Percentiles rank a stretch among this genome's conserved stretches.
Evolutionary conservation across 1,140 invertebrate genomes (phyloP).

Genomic region (Scaptomyza graminum): DNA sequence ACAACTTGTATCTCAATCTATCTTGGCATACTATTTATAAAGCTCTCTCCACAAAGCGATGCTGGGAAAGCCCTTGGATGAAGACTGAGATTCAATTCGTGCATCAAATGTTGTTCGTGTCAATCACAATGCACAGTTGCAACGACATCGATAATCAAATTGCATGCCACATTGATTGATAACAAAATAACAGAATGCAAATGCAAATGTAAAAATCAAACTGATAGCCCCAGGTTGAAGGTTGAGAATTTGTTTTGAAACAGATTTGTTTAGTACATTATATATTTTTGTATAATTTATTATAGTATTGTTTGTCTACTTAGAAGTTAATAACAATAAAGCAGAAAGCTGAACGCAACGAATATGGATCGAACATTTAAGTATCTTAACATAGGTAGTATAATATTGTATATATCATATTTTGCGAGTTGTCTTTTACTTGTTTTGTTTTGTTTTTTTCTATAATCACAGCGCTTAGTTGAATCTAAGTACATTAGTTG

Average conservation of each 20-base stretch:
- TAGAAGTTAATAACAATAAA: constrained; percentile 59
- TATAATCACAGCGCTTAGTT: constrained; percentile 74
- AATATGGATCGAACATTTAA: constrained; percentile 2
- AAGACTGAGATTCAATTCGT: constrained; percentile 35
- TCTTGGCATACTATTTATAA: constrained; percentile 43
- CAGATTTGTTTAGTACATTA: constrained; percentile 13
- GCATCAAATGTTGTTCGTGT: constrained; percentile 45
- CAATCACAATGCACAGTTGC: constrained; percentile 50
- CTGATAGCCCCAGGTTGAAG: constrained; percentile 16
- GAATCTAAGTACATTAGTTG: constrained; percentile 42
- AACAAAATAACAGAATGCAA: constrained; percentile 32
- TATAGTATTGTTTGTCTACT: constrained; percentile 57
- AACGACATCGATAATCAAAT: constrained; percentile 51
- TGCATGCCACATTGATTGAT: constrained; percentile 59
- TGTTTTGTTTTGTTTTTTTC: constrained; percentile 36
- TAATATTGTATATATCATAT: constrained; percentile 12
- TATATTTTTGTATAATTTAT: constrained; percentile 63
- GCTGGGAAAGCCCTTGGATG: constrained; percentile 37
- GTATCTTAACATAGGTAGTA: constrained; percentile 10
- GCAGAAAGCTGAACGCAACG: not conserved
- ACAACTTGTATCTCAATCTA: constrained; percentile 57
- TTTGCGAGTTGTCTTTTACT: constrained; percentile 50
- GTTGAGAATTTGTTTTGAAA: not conserved
- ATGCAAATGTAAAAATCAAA: constrained; percentile 11
- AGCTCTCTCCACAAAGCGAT: constrained; percentile 25